These are phyloP conservation scores for Drosophila dives DNA, from an alignment of 2,888 invertebrate genomes.

Conservation along the genomic window DNA sequence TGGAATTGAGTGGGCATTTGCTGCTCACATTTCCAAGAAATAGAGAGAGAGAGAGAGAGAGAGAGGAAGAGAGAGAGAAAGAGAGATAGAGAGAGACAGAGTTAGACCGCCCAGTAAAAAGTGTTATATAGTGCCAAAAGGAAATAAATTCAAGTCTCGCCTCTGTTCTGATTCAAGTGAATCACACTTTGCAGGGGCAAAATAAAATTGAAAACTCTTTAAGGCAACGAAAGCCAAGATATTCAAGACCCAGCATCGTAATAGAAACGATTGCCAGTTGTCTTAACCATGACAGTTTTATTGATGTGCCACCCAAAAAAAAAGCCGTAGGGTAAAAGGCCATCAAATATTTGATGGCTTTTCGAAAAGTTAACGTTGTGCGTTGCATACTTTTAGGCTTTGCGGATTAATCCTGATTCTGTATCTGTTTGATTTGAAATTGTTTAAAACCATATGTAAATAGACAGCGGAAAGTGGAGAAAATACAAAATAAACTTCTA, in stretches of 20 bases:
- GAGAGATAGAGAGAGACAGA: background rate
- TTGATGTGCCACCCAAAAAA: constrained; percentile 49
- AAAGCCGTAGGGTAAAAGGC: constrained; percentile 21
- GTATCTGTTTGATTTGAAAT: constrained; percentile 43
- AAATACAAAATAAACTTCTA: constrained; percentile 28
- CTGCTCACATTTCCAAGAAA: background rate
- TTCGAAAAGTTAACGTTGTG: constrained; percentile 31
- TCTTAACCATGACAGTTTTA: constrained; percentile 66
- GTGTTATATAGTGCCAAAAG: constrained; percentile 23
- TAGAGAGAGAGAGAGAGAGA: background rate
- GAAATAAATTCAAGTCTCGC: constrained; percentile 26
- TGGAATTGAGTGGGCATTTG: constrained; percentile 3
- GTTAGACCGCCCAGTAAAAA: background rate
- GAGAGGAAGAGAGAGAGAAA: background rate
- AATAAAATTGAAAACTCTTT: constrained; percentile 49
- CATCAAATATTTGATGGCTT: constrained; percentile 57
- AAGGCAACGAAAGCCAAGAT: constrained; percentile 34
- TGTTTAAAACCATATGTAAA: constrained; percentile 67
- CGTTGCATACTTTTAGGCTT: constrained; percentile 35
- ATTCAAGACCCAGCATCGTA: constrained; percentile 15
- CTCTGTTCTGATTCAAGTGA: constrained; percentile 23
- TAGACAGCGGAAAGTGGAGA: constrained; percentile 25
- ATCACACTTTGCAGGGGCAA: constrained; percentile 22
- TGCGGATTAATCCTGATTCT: background rate
- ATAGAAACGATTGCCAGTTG: constrained; percentile 30